Evolutionary conservation across 2,113 vertebrate genomes (phyloP), one percentile per base, ranked within the genome.

Genomic region (Platycercus adscitus): DNA sequence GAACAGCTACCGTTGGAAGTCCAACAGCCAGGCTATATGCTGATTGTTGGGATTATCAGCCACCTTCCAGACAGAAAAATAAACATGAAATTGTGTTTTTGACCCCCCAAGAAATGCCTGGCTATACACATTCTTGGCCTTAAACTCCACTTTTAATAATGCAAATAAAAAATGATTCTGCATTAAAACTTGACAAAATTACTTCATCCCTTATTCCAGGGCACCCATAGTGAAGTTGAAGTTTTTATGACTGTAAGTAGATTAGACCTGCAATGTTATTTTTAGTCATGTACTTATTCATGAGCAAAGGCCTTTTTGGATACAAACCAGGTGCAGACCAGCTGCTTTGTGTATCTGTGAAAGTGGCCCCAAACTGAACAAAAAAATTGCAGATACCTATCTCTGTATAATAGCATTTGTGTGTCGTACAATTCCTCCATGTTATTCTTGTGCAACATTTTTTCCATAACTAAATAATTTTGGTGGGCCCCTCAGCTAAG

Each of bases 61-160:
- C 63, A 88, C 56, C 63, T 82, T 95, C 66, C 91, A 97, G 93
- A 93, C 84, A 89, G 89, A 95, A 93, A 96, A 95, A 95, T 82
- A 91, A 95, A 89, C 78, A 80, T 0, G 2, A 80, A 81, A 87
- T 68, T 61, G 7, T 69, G 52, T 87, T 92, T 92, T 84, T n/a
- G 77, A 80, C 12, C 44, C n/a, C 23, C 49, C 19, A 88, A 76
- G 93, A 61, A 89, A 70, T 39, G 81, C 80, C 60, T 89, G 71
- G 31, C 43, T 70, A 5, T 26, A 56, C 46, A 83, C 14, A 35
- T 83, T 93, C 64, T 64, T 92, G 64, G 66, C 64, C 56, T 68
- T 37, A 78, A 25, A 46, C 6, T 72, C 33, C 3, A 0, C 9
- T 86, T 88, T 65, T 75, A 93, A 77, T 83, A 86, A 81, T 1